Percentiles rank a stretch among this genome's conserved stretches.
Evolutionary conservation across 2,797 vertebrate species (phyloP).

Genomic region (Gymnoscopelus braueri): DNA sequence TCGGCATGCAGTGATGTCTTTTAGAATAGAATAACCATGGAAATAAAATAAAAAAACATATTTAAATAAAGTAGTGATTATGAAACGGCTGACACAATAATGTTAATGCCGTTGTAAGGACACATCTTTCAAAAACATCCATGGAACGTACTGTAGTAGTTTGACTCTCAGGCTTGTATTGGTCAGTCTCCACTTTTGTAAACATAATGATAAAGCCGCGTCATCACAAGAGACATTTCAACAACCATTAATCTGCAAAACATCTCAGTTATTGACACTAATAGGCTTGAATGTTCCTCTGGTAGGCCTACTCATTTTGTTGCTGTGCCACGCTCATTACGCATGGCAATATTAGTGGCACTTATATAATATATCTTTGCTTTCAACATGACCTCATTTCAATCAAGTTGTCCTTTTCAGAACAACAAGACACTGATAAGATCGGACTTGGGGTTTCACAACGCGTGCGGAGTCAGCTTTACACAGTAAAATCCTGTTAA

Average conservation of each 20-base stretch:
- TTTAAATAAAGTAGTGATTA: constrained; percentile 75
- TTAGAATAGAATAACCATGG: constrained; percentile 49
- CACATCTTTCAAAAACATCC: constrained; percentile 10
- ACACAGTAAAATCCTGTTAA: constrained; percentile 26
- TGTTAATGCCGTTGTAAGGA: constrained; percentile 40
- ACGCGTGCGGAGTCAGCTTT: constrained; percentile 25
- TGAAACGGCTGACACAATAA: constrained; percentile 49
- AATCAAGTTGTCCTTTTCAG: constrained; percentile 25
- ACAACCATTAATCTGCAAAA: too few relatives aligned
- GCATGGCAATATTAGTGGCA: constrained; percentile 65
- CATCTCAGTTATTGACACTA: constrained; percentile 25
- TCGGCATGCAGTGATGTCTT: constrained; percentile 57
- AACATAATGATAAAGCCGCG: constrained; percentile 58
- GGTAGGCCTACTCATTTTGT: background rate
- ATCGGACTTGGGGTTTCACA: constrained; percentile 9
- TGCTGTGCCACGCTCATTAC: constrained; percentile 24
- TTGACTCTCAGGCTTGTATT: constrained; percentile 74
- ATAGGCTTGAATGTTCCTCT: constrained; percentile 19
- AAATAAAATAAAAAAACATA: constrained; percentile 51
- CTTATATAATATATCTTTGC: constrained; percentile 46
- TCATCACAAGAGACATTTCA: constrained; percentile 51
- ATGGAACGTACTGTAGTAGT: constrained; percentile 53
- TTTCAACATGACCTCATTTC: constrained; percentile 41
- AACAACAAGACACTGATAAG: constrained; percentile 32
- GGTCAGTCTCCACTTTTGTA: constrained; percentile 71